A percentile compares a stretch with the other conserved stretches of the same genome.
Evolutionary conservation across 1,140 invertebrate genomes (phyloP).

Genomic region (Drosophila cardini): DNA sequence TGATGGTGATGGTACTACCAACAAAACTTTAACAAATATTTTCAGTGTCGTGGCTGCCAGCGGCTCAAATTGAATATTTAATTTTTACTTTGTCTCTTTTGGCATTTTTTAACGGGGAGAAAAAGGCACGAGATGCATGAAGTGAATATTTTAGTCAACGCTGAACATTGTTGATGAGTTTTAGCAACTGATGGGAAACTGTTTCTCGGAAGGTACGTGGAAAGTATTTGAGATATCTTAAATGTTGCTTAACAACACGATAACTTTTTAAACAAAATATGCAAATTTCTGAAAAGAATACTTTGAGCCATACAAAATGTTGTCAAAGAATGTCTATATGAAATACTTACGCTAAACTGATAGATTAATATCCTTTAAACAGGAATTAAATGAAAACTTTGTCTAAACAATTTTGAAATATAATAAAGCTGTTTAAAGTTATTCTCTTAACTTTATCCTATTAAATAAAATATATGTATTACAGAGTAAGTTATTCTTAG

Average conservation of each 20-base stretch:
- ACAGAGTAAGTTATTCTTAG: too few species aligned
- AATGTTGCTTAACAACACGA: conserved; percentile 12
- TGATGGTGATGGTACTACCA: not conserved
- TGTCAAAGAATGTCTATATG: conserved; percentile 9
- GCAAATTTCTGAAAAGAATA: conserved; percentile 24
- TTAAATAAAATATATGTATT: too few species aligned
- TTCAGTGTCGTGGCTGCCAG: conserved; percentile 37
- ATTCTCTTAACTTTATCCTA: too few species aligned
- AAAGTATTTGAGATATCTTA: conserved; percentile 27
- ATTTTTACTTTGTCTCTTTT: conserved; percentile 64
- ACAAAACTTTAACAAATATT: conserved; percentile 60
- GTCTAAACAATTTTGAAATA: not conserved
- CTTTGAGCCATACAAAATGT: conserved; percentile 7
- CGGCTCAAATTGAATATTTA: conserved; percentile 70
- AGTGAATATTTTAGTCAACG: conserved; percentile 30
- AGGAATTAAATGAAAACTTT: conserved; percentile 2
- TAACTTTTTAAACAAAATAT: conserved; percentile 35
- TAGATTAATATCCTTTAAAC: not conserved
- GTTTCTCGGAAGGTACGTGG: not conserved
- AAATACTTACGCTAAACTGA: conserved; percentile 1
- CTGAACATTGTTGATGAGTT: conserved; percentile 40
- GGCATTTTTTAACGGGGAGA: conserved; percentile 32
- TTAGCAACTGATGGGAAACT: conserved; percentile 19
- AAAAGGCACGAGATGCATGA: not conserved
- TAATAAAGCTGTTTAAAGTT: too few species aligned